Percentiles rank a stretch among this genome's conserved stretches.
Conservation (phyloP, 2,797 vertebrate genomes). For the Eurystomus glaucurus region DNA sequence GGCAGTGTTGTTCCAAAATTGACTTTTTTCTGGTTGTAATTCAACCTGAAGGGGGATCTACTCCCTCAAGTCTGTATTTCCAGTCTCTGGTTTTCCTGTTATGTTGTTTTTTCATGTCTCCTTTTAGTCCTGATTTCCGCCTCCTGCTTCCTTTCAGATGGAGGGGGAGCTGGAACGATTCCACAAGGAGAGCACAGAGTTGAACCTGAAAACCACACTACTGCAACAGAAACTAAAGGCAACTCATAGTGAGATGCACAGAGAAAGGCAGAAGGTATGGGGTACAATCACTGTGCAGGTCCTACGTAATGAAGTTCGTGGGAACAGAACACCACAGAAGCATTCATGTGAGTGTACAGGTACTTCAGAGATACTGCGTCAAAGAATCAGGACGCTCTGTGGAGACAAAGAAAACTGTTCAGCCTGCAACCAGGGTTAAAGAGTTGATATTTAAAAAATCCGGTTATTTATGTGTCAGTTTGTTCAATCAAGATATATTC, state of each 20-base stretch:
- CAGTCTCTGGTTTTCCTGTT: slow-evolving; percentile 9
- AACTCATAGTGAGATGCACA: slow-evolving; percentile 85
- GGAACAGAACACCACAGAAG: neutral
- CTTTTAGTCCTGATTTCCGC: slow-evolving; percentile 20
- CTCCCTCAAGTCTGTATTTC: neutral
- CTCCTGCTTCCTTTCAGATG: slow-evolving; percentile 84
- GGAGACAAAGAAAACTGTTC: neutral
- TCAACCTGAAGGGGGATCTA: neutral
- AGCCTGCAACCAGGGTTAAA: neutral
- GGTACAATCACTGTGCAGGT: neutral
- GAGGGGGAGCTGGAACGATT: slow-evolving; percentile 87
- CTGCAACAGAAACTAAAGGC: slow-evolving; percentile 89
- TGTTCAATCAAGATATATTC: neutral
- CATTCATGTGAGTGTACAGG: neutral
- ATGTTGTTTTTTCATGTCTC: neutral
- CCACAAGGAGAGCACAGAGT: slow-evolving; percentile 86
- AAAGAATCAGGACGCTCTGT: neutral
- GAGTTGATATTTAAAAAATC: neutral
- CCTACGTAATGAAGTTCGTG: neutral
- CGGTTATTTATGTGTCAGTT: neutral
- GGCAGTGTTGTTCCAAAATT: slow-evolving; percentile 64
- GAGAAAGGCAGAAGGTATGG: slow-evolving; percentile 88
- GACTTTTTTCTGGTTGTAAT: neutral
- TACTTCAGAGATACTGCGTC: neutral
- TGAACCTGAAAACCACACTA: slow-evolving; percentile 87